Evolutionary conservation across 2,888 invertebrate species (phyloP).

Genomic region (Eilema sororculum): DNA sequence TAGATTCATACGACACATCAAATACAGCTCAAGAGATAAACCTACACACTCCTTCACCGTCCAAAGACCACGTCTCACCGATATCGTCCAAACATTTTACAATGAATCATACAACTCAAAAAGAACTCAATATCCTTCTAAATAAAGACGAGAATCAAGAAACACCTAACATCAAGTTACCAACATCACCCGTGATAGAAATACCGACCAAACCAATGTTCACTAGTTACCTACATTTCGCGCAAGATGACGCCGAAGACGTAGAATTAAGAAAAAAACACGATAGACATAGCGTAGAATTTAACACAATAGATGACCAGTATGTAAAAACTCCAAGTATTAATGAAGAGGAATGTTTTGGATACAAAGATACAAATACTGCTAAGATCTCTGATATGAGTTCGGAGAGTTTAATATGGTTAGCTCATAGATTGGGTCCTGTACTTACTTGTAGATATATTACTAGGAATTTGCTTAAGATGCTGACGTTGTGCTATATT

Average conservation of each 20-base stretch:
- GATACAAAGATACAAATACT: constrained; percentile 57
- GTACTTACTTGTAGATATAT: constrained; percentile 96
- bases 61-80: constrained; percentile 76
- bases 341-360: constrained; percentile 58
- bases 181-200: constrained; percentile 90
- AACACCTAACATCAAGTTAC: constrained; percentile 53
- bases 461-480: constrained; percentile 95
- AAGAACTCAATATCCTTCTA: constrained; percentile 57
- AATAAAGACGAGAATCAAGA: constrained; percentile 60
- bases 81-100: constrained; percentile 62
- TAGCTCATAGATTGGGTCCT: constrained; percentile 97
- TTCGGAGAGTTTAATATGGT: constrained; percentile 95
- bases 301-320: neutral
- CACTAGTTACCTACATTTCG: constrained; percentile 82
- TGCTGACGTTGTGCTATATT: constrained; percentile 97
- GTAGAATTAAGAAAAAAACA: constrained; percentile 57
- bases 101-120: constrained; percentile 47
- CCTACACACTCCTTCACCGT: constrained; percentile 75
- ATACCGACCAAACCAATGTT: constrained; percentile 87
- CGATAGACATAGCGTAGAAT: constrained; percentile 12
- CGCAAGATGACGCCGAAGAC: constrained; percentile 67
- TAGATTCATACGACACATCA: constrained; percentile 70
- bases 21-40: constrained; percentile 67
- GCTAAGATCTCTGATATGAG: constrained; percentile 94
- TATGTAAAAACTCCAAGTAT: constrained; percentile 51